phyloP scores from a whole-genome alignment of 1,140 invertebrate species.

The Drosophila pallidifrons region DNA sequence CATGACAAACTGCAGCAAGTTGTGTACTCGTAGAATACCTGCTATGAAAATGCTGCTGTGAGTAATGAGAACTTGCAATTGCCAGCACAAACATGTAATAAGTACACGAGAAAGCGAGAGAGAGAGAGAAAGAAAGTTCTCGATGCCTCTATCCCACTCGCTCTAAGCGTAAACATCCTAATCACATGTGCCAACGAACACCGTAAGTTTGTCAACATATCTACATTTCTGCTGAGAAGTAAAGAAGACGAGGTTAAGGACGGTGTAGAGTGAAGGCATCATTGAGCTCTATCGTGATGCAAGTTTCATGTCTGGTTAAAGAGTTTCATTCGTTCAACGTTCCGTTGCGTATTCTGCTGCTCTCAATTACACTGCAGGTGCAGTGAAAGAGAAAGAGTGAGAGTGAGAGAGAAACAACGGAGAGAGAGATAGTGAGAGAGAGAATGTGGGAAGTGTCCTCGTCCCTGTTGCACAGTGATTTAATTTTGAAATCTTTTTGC shows the following conservation, averaged over 20 bases:
- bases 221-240: slow-evolving; percentile 52
- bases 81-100: no score
- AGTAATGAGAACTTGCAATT: no score
- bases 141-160: no score
- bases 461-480: slow-evolving; percentile 60
- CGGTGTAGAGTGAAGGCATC: neutral
- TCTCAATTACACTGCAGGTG: slow-evolving; percentile 43
- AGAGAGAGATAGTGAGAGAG: neutral
- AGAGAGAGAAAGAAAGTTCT: no score
- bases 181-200: slow-evolving; percentile 69
- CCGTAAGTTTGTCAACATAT: slow-evolving; percentile 65
- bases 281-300: slow-evolving; percentile 20
- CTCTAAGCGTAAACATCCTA: slow-evolving; percentile 57
- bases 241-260: no score
- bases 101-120: no score
- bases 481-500: slow-evolving; percentile 77
- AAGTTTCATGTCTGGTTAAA: slow-evolving; percentile 46
- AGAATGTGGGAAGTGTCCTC: neutral
- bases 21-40: no score
- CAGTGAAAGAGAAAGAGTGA: neutral
- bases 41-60: no score
- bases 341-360: slow-evolving; percentile 18
- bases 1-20: no score
- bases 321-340: slow-evolving; percentile 45
- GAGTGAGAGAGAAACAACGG: neutral